Conservation (phyloP, 2,888 invertebrate species). For the Camponotus fellah region DNA sequence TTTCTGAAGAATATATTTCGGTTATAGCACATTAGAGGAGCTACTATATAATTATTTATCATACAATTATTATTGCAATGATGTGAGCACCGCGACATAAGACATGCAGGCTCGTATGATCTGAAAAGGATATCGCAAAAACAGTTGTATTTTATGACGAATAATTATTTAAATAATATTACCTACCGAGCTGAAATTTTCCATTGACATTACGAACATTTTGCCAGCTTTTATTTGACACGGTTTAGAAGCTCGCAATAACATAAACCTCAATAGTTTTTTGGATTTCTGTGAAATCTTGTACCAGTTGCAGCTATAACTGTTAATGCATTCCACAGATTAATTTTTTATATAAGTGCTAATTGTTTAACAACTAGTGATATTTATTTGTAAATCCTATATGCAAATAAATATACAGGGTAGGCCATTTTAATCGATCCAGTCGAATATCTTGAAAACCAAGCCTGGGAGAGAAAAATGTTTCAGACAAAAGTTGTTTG, state of each 20-base stretch:
- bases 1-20: background rate
- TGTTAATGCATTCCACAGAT: background rate
- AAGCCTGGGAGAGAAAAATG: too few relatives aligned
- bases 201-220: constrained; percentile 33
- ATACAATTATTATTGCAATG: background rate
- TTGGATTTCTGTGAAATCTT: constrained; percentile 20
- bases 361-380: background rate
- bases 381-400: background rate
- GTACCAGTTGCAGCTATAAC: constrained; percentile 49
- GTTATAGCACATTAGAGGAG: background rate
- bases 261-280: constrained; percentile 7
- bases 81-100: constrained; percentile 9
- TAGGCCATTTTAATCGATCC: too few relatives aligned
- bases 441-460: too few relatives aligned
- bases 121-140: constrained; percentile 12
- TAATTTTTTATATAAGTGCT: background rate
- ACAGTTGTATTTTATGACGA: background rate
- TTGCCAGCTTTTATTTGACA: constrained; percentile 49
- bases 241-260: constrained; percentile 33
- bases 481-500: too few relatives aligned
- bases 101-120: background rate
- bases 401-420: background rate
- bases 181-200: constrained; percentile 23
- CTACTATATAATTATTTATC: too few relatives aligned
- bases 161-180: background rate